phyloP scores from a whole-genome alignment of 2,797 vertebrate species.

The Liparis tanakae region DNA sequence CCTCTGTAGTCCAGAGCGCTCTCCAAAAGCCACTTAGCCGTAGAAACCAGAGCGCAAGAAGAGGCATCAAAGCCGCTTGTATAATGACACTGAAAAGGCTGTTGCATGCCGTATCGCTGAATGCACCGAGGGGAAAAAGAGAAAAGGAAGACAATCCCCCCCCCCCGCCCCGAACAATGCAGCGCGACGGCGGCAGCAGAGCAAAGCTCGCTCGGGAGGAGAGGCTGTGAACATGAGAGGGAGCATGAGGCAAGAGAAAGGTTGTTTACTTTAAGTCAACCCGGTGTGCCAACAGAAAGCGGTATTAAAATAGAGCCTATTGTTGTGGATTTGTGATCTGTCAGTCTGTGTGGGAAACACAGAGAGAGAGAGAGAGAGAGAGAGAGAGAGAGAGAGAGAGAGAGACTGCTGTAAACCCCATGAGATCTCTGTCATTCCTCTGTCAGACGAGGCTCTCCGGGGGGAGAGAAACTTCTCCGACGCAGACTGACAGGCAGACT shows the following conservation, averaged over 20 bases:
- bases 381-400: conserved; percentile 28
- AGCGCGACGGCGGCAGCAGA: conserved; percentile 67
- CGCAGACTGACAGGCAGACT: conserved; percentile 68
- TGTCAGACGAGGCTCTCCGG: conserved; percentile 76
- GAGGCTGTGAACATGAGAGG: conserved; percentile 63
- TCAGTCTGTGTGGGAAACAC: conserved; percentile 67
- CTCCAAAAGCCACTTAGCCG: conserved; percentile 81
- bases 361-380: conserved; percentile 50
- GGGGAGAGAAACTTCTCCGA: conserved; percentile 72
- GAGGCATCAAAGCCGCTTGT: conserved; percentile 83
- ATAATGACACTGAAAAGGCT: conserved; percentile 80
- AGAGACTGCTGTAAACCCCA: conserved; percentile 70
- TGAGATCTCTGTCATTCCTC: conserved; percentile 75
- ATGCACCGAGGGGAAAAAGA: conserved; percentile 73
- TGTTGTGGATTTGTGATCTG: conserved; percentile 80
- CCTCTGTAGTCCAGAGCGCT: conserved; percentile 70
- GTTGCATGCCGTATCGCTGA: conserved; percentile 75
- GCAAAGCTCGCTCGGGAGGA: conserved; percentile 62
- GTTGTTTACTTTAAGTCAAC: conserved; percentile 81
- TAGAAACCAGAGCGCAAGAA: conserved; percentile 69
- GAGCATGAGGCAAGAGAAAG: conserved; percentile 70
- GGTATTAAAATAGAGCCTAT: conserved; percentile 79
- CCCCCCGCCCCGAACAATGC: conserved; percentile 72
- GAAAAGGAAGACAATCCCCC: conserved; percentile 64
- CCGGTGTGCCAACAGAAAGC: conserved; percentile 74